Evolutionary conservation across 2,113 vertebrate genomes (phyloP).

Genomic region (Desmodus rotundus): DNA sequence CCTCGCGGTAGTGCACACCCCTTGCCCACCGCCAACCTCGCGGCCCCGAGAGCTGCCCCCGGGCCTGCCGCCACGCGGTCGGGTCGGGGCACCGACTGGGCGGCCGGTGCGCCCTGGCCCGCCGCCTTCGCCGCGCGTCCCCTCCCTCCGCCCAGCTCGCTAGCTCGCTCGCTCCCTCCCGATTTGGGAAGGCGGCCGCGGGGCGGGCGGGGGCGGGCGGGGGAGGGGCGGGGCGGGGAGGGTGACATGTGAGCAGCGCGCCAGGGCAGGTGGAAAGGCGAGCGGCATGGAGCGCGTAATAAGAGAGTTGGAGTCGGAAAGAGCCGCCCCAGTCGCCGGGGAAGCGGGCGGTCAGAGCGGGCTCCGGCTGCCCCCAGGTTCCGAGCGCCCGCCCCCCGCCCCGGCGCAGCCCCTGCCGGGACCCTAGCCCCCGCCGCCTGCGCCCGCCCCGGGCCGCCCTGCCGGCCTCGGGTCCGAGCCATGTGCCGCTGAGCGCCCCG

Average conservation of each 20-base stretch:
- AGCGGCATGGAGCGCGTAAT: conserved; percentile 76
- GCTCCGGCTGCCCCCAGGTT: conserved; percentile 66
- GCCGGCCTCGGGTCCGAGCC: conserved; percentile 44
- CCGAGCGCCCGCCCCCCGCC: conserved; percentile 53
- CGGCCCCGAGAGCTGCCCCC: not conserved
- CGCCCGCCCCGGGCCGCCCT: conserved; percentile 14
- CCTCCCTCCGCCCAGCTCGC: conserved; percentile 4
- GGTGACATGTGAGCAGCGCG: conserved; percentile 72
- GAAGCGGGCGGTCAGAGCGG: conserved; percentile 65
- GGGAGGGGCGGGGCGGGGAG: conserved; percentile 48
- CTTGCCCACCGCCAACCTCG: not conserved
- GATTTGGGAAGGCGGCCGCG: conserved; percentile 68
- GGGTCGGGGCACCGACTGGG: not conserved
- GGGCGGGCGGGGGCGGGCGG: conserved; percentile 56
- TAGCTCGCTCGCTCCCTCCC: conserved; percentile 58
- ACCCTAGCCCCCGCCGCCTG: conserved; percentile 50
- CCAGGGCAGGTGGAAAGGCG: conserved; percentile 75
- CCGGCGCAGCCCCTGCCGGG: conserved; percentile 30
- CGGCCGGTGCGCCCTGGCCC: not conserved
- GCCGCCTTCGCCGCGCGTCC: not conserved
- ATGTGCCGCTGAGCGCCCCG: conserved; percentile 53
- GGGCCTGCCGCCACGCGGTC: not conserved
- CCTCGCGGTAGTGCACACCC: not conserved
- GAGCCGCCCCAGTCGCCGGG: conserved; percentile 48
- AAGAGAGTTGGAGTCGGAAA: conserved; percentile 69